phyloP scores from a whole-genome alignment of 35 echinoderm and acorn worm genomes.

The Apostichopus parvimensis region DNA sequence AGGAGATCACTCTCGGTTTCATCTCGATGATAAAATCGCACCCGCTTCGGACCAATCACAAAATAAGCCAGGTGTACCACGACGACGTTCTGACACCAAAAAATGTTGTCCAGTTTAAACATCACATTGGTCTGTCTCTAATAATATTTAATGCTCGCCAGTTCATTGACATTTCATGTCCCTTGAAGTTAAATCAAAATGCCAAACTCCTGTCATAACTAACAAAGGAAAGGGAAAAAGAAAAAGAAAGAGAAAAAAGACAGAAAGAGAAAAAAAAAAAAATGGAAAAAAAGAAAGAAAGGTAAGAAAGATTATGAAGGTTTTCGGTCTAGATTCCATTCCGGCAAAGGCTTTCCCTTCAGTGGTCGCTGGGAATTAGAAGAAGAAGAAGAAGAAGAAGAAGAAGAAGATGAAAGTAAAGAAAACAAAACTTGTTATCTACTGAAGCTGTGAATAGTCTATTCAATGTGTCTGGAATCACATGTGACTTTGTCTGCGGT shows the following conservation, averaged over 20 bases:
- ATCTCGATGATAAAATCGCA: too few relatives aligned
- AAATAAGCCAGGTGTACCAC: too few relatives aligned
- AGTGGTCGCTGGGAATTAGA: background rate
- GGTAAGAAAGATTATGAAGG: background rate
- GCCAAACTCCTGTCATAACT: background rate
- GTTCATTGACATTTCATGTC: background rate
- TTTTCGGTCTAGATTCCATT: background rate
- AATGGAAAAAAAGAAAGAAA: background rate
- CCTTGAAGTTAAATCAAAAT: background rate
- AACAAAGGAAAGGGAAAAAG: too few relatives aligned
- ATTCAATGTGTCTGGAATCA: conserved; percentile 2
- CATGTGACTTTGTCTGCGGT: conserved; percentile 20
- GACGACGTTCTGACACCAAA: too few relatives aligned
- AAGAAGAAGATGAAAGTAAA: background rate
- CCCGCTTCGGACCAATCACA: too few relatives aligned
- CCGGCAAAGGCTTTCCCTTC: background rate
- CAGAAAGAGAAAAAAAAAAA: too few relatives aligned
- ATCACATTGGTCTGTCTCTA: too few relatives aligned
- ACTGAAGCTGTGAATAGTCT: background rate
- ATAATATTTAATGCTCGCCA: background rate
- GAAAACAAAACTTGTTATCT: background rate
- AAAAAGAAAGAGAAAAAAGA: too few relatives aligned
- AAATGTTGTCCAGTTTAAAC: too few relatives aligned
- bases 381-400: too few relatives aligned
- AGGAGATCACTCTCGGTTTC: too few relatives aligned